Evolutionary conservation across 1,140 invertebrate species (phyloP).

Genomic region (Antheraea pernyi): DNA sequence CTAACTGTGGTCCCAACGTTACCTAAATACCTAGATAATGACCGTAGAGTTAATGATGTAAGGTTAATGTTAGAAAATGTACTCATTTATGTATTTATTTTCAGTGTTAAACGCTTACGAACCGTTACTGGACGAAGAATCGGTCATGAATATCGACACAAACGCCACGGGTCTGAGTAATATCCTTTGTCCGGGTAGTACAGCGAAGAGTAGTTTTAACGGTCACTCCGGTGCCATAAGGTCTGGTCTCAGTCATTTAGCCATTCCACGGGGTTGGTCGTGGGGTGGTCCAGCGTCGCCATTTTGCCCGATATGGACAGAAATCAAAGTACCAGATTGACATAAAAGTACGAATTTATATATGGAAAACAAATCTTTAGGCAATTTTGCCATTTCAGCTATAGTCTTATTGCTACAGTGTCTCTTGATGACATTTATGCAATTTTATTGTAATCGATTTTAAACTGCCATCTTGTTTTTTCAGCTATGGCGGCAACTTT

Average conservation of each 20-base stretch:
- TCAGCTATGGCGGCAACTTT: constrained; percentile 13
- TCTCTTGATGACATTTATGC: constrained; percentile 38
- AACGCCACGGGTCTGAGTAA: constrained; percentile 40
- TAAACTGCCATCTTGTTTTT: constrained; percentile 27
- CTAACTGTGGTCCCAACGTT: too few species aligned
- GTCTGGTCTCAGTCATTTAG: constrained; percentile 86
- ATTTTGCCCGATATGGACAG: constrained; percentile 86
- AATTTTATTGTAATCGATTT: constrained; percentile 29
- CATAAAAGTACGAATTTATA: constrained; percentile 28
- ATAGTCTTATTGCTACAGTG: constrained; percentile 39
- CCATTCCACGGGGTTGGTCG: constrained; percentile 89
- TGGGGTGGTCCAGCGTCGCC: constrained; percentile 88
- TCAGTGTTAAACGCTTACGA: constrained; percentile 54
- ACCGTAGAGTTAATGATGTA: too few species aligned
- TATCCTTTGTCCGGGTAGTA: constrained; percentile 51
- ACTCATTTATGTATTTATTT: constrained; percentile 19
- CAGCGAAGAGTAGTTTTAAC: constrained; percentile 52
- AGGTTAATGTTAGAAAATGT: too few species aligned
- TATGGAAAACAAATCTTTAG: constrained; percentile 30
- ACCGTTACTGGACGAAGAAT: constrained; percentile 55
- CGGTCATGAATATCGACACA: constrained; percentile 51
- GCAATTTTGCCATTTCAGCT: constrained; percentile 31
- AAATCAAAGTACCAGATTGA: constrained; percentile 72
- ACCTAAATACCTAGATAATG: too few species aligned
- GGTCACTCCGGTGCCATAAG: constrained; percentile 83